Evolutionary conservation across 2,113 vertebrate species (phyloP), one percentile per base, ranked within the genome.

Genomic region (Cynocephalus volans): DNA sequence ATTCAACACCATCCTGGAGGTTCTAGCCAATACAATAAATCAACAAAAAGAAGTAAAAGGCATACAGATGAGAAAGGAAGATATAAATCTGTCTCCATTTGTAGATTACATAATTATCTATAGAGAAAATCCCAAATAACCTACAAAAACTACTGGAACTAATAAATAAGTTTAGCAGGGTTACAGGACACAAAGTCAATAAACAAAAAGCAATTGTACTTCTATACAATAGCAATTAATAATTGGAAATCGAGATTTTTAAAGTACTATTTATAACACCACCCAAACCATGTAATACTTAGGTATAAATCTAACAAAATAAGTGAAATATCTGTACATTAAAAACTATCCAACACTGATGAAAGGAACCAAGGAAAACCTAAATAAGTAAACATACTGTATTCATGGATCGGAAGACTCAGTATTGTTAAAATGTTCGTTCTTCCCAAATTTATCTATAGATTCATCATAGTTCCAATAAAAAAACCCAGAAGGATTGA

Each of bases 81-180:
- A 31, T 73, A 92, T n/a, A 92, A 48, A 81, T 0, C 64, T 62
- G 64, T 72, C 13, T 79, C 64, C 65, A 36, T 80, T 73, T 64
- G 56, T 48, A 56, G 8, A 48, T 64, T 13, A 69, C 24, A 36
- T 56, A 24, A 72, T 73, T 87, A 73, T n/a, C 54, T 54, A 19
- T 33, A 48, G 65, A 50, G 58, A 81, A 87, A 73, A 41, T 48
- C 50, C 9, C 89, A 81, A 73, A 75, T 56, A 81, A 75, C 33
- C 48, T 65, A 48, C 50, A 72, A 81, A 88, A 48, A 36, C 23
- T 81, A 73, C 48, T 81, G n/a, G 67, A 86, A 41, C 15, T 92
- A 80, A 92, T 62, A 87, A 73, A 54, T 56, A 56, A 95, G 56
- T 52, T 95, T 72, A 92, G 28, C 50, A 80, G 72, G 56, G 45